Conservation (phyloP, 2,888 invertebrate genomes). For the Amiota mariae region DNA sequence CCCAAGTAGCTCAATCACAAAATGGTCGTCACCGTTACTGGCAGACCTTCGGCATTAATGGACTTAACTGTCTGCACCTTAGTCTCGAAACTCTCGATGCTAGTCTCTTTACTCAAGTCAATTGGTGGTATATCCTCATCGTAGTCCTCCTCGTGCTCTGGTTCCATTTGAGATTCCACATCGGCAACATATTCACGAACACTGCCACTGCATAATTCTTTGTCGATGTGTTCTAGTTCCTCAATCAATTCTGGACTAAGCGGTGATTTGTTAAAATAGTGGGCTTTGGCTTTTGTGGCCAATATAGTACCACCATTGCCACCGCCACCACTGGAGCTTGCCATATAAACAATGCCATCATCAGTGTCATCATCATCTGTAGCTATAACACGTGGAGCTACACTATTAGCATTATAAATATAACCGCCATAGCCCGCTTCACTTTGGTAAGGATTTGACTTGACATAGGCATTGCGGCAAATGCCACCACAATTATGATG, state of each 20-base stretch:
- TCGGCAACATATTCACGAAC: conserved; percentile 5
- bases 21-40: conserved; percentile 72
- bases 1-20: conserved; percentile 66
- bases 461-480: conserved; percentile 68
- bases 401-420: conserved; percentile 46
- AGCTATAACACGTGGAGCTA: conserved; percentile 35
- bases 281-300: conserved; percentile 46
- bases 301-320: conserved; percentile 34
- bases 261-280: conserved; percentile 58
- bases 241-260: conserved; percentile 44
- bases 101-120: conserved; percentile 64
- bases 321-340: conserved; percentile 50
- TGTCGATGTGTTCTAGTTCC: conserved; percentile 43
- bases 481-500: conserved; percentile 69
- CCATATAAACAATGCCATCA: conserved; percentile 69
- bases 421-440: conserved; percentile 70
- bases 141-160: conserved; percentile 62
- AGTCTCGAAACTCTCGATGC: conserved; percentile 61
- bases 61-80: conserved; percentile 69
- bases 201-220: conserved; percentile 9
- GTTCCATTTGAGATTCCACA: conserved; percentile 47
- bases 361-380: conserved; percentile 65
- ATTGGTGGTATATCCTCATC: conserved; percentile 68
- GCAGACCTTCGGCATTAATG: conserved; percentile 68
- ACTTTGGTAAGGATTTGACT: conserved; percentile 71